phyloP scores from a whole-genome alignment of 2,113 vertebrate genomes.

The Scomber scombrus region DNA sequence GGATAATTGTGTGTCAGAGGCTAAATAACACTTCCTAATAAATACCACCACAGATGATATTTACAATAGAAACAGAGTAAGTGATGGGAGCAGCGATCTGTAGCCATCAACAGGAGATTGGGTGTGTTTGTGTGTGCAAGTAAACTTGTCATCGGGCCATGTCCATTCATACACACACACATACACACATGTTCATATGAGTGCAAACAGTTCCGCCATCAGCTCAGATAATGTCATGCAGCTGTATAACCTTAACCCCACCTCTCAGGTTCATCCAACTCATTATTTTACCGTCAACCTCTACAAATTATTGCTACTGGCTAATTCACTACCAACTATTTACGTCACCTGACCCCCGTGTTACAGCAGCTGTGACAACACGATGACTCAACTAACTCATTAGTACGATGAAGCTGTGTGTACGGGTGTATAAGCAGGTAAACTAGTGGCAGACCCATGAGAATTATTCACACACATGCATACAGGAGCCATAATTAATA shows the following conservation, averaged over 20 bases:
- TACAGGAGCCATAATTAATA: constrained; percentile 9
- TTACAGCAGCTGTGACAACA: constrained; percentile 19
- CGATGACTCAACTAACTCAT: constrained; percentile 60
- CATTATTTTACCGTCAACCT: constrained; percentile 31
- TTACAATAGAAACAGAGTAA: constrained; percentile 6
- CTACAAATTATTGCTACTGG: constrained; percentile 42
- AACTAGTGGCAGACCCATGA: neutral
- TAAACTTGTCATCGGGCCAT: neutral
- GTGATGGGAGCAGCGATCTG: constrained; percentile 3
- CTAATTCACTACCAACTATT: constrained; percentile 23
- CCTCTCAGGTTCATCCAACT: constrained; percentile 12
- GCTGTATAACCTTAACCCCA: constrained; percentile 11
- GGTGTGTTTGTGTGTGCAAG: neutral
- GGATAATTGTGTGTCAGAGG: constrained; percentile 56
- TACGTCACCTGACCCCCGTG: constrained; percentile 36
- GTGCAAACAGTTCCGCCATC: neutral
- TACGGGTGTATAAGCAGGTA: constrained; percentile 8
- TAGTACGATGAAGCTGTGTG: constrained; percentile 6
- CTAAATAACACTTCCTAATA: constrained; percentile 56
- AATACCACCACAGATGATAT: constrained; percentile 52
- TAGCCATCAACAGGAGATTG: neutral
- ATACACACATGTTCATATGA: no score
- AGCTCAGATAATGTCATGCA: neutral
- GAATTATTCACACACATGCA: constrained; percentile 33
- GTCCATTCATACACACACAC: neutral